Evolutionary conservation across 64 coral and sea anemone genomes (phyloP).

Genomic region (Montipora foliosa): DNA sequence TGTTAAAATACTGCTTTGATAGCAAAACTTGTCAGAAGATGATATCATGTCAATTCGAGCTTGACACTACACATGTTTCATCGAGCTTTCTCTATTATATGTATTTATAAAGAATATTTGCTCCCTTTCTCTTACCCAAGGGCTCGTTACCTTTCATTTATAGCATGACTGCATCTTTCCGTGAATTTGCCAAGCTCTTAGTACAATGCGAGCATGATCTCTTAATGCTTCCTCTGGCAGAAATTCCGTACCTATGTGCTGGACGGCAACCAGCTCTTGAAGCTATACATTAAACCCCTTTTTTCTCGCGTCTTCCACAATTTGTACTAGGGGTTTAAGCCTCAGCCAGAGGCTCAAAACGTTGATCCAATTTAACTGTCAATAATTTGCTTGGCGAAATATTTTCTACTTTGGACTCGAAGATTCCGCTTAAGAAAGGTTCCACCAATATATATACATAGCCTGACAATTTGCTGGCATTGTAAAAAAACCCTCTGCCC

Average conservation of each 20-base stretch:
- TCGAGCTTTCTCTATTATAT: not conserved
- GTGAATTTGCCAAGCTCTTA: not conserved
- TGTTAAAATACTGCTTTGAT: not conserved
- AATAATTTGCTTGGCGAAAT: not conserved
- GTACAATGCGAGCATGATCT: not conserved
- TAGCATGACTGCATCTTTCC: not conserved
- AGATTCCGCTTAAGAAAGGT: not conserved
- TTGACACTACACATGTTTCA: too few species aligned
- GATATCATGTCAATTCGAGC: not conserved
- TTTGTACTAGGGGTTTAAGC: not conserved
- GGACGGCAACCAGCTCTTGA: not conserved
- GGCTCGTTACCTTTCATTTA: not conserved
- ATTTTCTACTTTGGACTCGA: not conserved
- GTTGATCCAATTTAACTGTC: not conserved
- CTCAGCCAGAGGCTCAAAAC: not conserved
- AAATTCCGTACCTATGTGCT: not conserved
- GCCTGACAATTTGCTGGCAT: not conserved
- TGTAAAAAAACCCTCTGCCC: not conserved
- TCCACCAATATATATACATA: not conserved
- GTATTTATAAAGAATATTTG: not conserved
- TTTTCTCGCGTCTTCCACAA: slow-evolving; percentile 4
- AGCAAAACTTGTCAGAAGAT: not conserved
- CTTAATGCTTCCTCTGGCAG: not conserved
- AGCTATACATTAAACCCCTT: not conserved
- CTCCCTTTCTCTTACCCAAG: not conserved